phyloP scores from a whole-genome alignment of 2,888 invertebrate genomes.

The Anarsia innoxiella region DNA sequence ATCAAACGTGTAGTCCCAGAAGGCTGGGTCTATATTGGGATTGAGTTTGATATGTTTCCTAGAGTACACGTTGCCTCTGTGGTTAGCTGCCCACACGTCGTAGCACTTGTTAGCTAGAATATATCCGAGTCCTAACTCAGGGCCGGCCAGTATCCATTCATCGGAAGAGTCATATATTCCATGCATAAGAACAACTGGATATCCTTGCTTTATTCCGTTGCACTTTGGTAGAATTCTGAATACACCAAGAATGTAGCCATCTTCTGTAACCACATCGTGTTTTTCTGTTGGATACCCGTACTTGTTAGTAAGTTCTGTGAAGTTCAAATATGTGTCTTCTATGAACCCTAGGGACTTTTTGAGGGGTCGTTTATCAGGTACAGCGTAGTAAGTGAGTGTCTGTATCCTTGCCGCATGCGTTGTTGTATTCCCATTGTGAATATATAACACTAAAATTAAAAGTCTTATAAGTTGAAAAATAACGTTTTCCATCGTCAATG shows the following conservation, averaged over 20 bases:
- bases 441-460: slow-evolving; percentile 23
- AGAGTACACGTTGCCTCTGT: slow-evolving; percentile 78
- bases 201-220: slow-evolving; percentile 22
- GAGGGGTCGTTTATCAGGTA: slow-evolving; percentile 39
- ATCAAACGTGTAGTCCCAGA: slow-evolving; percentile 78
- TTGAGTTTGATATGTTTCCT: slow-evolving; percentile 65
- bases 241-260: slow-evolving; percentile 46
- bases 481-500: slow-evolving; percentile 28
- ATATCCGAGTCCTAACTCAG: slow-evolving; percentile 36
- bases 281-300: slow-evolving; percentile 39
- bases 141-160: slow-evolving; percentile 42
- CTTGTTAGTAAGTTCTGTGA: slow-evolving; percentile 44
- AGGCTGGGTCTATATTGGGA: slow-evolving; percentile 47
- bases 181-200: slow-evolving; percentile 46
- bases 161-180: slow-evolving; percentile 46
- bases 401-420: slow-evolving; percentile 13
- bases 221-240: slow-evolving; percentile 45
- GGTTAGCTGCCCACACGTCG: slow-evolving; percentile 61
- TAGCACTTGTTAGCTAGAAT: slow-evolving; percentile 69
- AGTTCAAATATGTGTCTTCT: slow-evolving; percentile 55
- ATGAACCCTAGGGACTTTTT: slow-evolving; percentile 44
- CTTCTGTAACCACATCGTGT: slow-evolving; percentile 42
- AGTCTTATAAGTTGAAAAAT: slow-evolving; percentile 22
- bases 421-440: slow-evolving; percentile 22
- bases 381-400: slow-evolving; percentile 34